Evolutionary conservation across 2,113 vertebrate species (phyloP).

Genomic region (Poecile atricapillus): DNA sequence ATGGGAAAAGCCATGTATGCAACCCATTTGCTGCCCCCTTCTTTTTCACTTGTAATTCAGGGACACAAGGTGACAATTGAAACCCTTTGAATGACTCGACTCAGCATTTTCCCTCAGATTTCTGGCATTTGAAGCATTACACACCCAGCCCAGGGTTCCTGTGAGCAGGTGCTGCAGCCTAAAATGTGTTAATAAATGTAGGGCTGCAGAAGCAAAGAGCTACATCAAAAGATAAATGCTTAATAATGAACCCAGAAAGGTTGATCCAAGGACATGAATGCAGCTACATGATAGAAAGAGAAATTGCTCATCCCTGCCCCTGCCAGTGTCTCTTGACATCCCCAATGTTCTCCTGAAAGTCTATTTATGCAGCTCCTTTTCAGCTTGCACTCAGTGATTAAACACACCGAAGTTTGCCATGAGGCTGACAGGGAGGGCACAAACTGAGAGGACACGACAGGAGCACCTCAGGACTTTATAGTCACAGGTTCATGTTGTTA

Average conservation of each 20-base stretch:
- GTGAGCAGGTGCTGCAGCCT: not conserved
- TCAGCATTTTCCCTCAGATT: not conserved
- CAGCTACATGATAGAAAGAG: not conserved
- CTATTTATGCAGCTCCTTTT: not conserved
- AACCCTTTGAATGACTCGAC: not conserved
- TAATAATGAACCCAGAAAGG: not conserved
- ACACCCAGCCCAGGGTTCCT: not conserved
- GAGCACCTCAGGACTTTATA: not conserved
- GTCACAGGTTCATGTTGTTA: not conserved
- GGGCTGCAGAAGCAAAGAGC: not conserved
- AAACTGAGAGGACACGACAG: not conserved
- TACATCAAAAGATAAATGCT: not conserved
- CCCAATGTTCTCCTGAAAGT: not conserved
- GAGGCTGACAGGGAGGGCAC: not conserved
- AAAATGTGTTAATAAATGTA: not conserved
- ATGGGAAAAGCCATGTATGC: not conserved
- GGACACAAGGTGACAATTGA: accelerated
- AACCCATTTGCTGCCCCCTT: not conserved
- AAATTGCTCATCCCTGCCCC: not conserved
- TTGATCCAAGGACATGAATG: not conserved
- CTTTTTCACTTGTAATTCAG: not conserved
- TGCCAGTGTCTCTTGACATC: not conserved
- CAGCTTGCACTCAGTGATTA: not conserved
- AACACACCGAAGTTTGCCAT: not conserved
- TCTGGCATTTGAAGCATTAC: not conserved